Evolutionary conservation across 2,888 invertebrate genomes (phyloP), one percentile per base, ranked within the genome.

Genomic region (Agrotis puta): DNA sequence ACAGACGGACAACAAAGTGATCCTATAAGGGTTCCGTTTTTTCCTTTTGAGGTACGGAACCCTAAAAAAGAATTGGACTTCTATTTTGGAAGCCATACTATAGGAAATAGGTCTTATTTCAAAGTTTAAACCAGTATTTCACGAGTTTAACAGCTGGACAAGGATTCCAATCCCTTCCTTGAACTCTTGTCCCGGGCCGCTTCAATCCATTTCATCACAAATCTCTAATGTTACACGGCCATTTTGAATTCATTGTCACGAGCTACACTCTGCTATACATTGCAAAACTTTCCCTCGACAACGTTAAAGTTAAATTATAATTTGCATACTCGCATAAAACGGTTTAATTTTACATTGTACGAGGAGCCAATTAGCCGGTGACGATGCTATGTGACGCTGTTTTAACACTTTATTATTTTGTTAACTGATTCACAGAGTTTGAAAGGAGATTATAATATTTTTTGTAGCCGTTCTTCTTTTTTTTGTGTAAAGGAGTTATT

Each of bases 301-400:
- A 70, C 75, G 73, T 54, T 77, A 70, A 76, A 84, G 70, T 82
- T 84, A 76, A 80, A 82, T 84, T 77, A 64, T 84, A 82, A 84
- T 84, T 84, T 84, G 74, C 80, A 82, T 80, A 67, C 67, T 70
- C 54, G 22, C 82, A 70, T 84, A 73, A 75, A 83, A 82, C 77
- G 59, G 70, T 84, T 83, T 82, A 80, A 80, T 75, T 71, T 84
- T 70, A 84, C 73, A 77, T 77, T 72, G 56, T 75, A 33, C 77
- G 51, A 64, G 70, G 24, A 66, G 64, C 64, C 69, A 81, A 79
- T 81, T 81, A 81, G 56, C 39, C 54, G 53, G 45, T 47, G 56
- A 80, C 57, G 64, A 68, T 69, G 47, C 59, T 62, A 24, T 54
- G 50, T 18, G 48, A 65, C 72, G 58, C 48, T 59, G 67, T 66